These are phyloP conservation scores for Incurvaria masculella DNA, from an alignment of 2,888 invertebrate genomes.

Conservation along the genomic window DNA sequence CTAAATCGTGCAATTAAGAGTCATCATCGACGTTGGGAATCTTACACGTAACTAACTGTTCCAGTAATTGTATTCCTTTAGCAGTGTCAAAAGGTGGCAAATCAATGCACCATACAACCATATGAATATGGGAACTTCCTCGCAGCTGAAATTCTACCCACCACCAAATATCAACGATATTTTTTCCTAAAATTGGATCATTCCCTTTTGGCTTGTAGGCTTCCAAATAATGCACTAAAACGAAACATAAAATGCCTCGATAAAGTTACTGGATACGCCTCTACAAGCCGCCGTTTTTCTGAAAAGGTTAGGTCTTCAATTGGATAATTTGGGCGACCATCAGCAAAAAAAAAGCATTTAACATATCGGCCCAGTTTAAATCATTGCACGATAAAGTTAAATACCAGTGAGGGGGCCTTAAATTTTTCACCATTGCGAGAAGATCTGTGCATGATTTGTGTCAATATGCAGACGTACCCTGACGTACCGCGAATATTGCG, in stretches of 20 bases:
- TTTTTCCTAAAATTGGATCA: background rate
- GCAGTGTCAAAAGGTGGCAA: constrained; percentile 1
- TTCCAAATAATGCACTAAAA: background rate
- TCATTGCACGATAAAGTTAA: constrained; percentile 18
- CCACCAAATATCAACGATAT: background rate
- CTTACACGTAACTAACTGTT: background rate
- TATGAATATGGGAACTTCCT: constrained; percentile 7
- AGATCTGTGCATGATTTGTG: background rate
- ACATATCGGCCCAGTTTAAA: constrained; percentile 19
- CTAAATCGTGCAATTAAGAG: background rate
- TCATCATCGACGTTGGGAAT: background rate
- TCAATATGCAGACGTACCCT: background rate
- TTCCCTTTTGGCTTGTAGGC: background rate
- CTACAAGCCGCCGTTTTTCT: background rate
- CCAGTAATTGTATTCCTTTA: background rate
- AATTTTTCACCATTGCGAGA: constrained; percentile 1
- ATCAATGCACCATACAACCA: constrained; percentile 6
- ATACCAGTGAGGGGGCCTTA: constrained; percentile 4
- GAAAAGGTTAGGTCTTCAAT: background rate
- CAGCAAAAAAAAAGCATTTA: constrained; percentile 19
- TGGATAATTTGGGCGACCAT: constrained; percentile 10
- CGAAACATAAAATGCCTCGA: constrained; percentile 7
- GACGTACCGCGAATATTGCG: constrained; percentile 1
- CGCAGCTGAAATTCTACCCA: constrained; percentile 5
- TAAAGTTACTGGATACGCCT: constrained; percentile 6